These are phyloP conservation scores for Clamator glandarius DNA, from an alignment of 2,797 vertebrate genomes.

Conservation along the genomic window DNA sequence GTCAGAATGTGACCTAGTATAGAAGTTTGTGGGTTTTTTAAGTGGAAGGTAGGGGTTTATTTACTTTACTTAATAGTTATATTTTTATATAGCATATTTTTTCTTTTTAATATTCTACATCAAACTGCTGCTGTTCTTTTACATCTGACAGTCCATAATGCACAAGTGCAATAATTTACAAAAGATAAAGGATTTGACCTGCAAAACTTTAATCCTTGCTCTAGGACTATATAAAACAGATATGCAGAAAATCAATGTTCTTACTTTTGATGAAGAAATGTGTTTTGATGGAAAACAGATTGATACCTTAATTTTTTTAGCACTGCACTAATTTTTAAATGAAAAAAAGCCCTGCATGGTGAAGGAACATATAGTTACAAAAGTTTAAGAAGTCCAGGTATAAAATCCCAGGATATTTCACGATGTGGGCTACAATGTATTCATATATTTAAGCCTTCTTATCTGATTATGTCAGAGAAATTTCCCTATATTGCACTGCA, in stretches of 20 bases:
- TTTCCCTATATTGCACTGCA: neutral
- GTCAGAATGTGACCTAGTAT: neutral
- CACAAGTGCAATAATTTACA: conserved; percentile 57
- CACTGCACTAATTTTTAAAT: neutral
- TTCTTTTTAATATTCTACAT: conserved; percentile 34
- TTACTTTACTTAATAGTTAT: conserved; percentile 36
- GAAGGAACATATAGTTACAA: neutral
- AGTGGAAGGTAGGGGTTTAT: conserved; percentile 1
- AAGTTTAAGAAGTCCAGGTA: neutral
- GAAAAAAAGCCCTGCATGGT: neutral
- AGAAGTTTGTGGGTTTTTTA: neutral
- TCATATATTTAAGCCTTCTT: neutral
- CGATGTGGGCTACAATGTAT: neutral
- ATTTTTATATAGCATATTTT: conserved; percentile 51
- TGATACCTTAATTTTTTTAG: neutral
- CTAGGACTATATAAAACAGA: neutral
- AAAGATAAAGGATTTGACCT: neutral
- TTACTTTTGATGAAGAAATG: neutral
- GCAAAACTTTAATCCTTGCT: conserved; percentile 1
- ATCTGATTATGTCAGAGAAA: neutral
- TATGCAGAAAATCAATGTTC: neutral
- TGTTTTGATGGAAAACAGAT: neutral
- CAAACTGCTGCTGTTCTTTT: conserved; percentile 38
- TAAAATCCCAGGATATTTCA: neutral
- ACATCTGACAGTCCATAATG: neutral